Evolutionary conservation across 2,797 vertebrate species (phyloP), one percentile per base, ranked within the genome.

Genomic region (Cossypha caffra): DNA sequence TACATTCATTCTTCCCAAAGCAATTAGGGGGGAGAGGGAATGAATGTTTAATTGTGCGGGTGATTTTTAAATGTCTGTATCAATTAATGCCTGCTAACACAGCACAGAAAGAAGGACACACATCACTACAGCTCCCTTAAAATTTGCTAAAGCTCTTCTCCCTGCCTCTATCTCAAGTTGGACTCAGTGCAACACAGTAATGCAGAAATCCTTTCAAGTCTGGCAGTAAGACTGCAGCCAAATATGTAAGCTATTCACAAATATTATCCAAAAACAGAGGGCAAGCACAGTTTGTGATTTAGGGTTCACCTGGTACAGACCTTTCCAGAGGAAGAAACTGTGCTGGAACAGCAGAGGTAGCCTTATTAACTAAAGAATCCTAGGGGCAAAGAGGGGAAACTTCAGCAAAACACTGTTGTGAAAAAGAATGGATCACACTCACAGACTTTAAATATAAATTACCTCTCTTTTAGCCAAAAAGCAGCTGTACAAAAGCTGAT

Each of bases 401-500:
- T 91, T 78, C 38, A 77, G 93, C 51, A 87, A 92, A 96, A 77
- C 20, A 68, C 62, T 59, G 28, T 74, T 74, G 66, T 77, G 81
- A 83, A 93, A 95, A 96, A 88, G 67, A 88, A 91, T 66, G 94
- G 84, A 78, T 91, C 51, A 73, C 37, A 47, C 51, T 82, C 38
- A 3, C 62, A 93, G 83, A 85, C 67, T 74, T 89, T 12, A 85
- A 92, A 81, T 77, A 94, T 84, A 96, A 90, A 89, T 76, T 82
- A 78, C 66, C 43, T 69, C 37, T 61, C 61, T 72, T 94, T 86
- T 72, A 78, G 82, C 72, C 95, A 95, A 95, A 96, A 88, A 94
- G 59, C 88, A 93, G 81, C 81, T 91, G 74, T 68, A 93, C 76
- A 75, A 94, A 95, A 87, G 87, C 71, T 91, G 80, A 88, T 95